Evolutionary conservation across 1,140 invertebrate genomes (phyloP).

Genomic region (Heliothis subflexa): DNA sequence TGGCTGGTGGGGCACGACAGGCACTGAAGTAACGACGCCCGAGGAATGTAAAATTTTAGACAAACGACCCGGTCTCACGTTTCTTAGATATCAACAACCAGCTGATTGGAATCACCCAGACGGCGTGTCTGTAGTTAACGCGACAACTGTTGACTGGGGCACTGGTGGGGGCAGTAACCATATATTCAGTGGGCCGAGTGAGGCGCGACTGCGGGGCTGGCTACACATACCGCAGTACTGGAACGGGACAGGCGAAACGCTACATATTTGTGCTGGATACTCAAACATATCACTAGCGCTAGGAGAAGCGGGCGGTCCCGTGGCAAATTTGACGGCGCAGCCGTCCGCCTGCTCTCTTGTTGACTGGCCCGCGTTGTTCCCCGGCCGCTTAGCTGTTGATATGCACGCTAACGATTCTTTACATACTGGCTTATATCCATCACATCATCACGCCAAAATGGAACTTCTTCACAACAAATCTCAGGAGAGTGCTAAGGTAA

Average conservation of each 20-base stretch:
- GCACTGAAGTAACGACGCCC: constrained; percentile 92
- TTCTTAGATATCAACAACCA: constrained; percentile 94
- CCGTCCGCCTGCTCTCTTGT: constrained; percentile 88
- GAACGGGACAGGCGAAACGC: constrained; percentile 89
- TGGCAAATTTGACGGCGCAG: constrained; percentile 89
- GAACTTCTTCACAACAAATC: constrained; percentile 91
- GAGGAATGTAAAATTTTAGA: constrained; percentile 93
- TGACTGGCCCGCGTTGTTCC: constrained; percentile 86
- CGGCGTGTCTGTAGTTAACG: constrained; percentile 93
- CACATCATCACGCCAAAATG: constrained; percentile 92
- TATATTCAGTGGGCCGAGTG: constrained; percentile 89
- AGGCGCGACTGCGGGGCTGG: constrained; percentile 92
- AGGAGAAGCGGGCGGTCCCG: constrained; percentile 60
- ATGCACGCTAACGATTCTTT: constrained; percentile 89
- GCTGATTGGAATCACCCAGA: constrained; percentile 95
- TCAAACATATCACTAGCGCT: constrained; percentile 74
- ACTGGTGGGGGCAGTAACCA: constrained; percentile 90
- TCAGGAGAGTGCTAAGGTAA: constrained; percentile 90
- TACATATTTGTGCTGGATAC: constrained; percentile 91
- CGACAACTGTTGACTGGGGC: constrained; percentile 92
- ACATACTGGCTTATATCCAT: constrained; percentile 82
- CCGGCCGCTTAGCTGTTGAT: constrained; percentile 89
- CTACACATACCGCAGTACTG: constrained; percentile 91
- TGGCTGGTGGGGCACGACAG: constrained; percentile 96
- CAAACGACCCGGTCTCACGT: constrained; percentile 94